Evolutionary conservation across 1,140 invertebrate species (phyloP).

Genomic region (Vanessa tameamea): DNA sequence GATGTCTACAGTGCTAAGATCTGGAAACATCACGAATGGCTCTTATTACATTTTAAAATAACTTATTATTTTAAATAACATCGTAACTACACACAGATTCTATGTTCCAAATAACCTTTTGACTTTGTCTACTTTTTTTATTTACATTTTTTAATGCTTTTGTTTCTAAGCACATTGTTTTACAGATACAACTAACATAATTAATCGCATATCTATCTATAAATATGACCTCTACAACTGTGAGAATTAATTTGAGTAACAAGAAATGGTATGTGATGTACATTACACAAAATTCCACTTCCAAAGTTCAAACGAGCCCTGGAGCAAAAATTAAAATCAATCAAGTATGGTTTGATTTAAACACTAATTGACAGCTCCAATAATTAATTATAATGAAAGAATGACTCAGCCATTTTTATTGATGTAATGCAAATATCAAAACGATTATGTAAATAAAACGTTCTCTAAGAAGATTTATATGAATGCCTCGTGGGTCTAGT

Average conservation of each 20-base stretch:
- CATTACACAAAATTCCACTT: neutral
- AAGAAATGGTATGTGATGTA: neutral
- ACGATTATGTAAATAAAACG: constrained; percentile 19
- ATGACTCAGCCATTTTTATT: constrained; percentile 51
- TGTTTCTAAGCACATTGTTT: too few relatives aligned
- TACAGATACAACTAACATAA: neutral
- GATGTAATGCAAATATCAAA: constrained; percentile 38
- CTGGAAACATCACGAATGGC: too few relatives aligned
- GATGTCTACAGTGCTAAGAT: too few relatives aligned
- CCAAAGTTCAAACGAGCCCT: constrained; percentile 20
- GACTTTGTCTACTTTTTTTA: too few relatives aligned
- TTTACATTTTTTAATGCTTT: too few relatives aligned
- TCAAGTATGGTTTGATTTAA: constrained; percentile 38
- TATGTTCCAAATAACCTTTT: too few relatives aligned
- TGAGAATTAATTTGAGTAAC: neutral
- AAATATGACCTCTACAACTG: neutral
- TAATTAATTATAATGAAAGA: constrained; percentile 64
- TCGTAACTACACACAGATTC: too few relatives aligned
- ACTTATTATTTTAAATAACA: too few relatives aligned
- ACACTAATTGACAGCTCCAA: constrained; percentile 61
- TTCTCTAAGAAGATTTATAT: constrained; percentile 11
- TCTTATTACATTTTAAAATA: too few relatives aligned
- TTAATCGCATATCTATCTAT: neutral
- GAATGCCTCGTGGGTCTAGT: too few relatives aligned
- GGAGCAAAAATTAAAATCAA: constrained; percentile 47